Evolutionary conservation across 64 coral and sea anemone species (phyloP), one percentile per base, ranked within the genome.

Genomic region (Anthopleura sola): DNA sequence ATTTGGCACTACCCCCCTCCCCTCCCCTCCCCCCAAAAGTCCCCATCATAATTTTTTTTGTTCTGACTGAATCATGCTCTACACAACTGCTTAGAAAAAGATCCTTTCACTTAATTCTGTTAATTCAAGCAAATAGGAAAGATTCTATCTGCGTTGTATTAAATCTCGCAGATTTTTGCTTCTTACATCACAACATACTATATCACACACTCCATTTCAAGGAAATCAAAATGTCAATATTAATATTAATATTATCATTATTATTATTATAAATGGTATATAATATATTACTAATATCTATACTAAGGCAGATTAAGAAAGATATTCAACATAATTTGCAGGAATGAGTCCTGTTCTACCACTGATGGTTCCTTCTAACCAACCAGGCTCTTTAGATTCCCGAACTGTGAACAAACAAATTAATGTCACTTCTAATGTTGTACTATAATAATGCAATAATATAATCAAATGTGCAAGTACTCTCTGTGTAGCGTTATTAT

Each of bases 381-480:
- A 99, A 9, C 97, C 97, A n/a, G 97, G 97, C 53, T 99, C 97
- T 85, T 94, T 99, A 0, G 97, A 99, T 13, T 91, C 93, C 28
- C 97, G 97, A 87, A 99, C 97, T 99, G 80, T 69, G 31, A 78
- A 66, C 31, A 84, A 89, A 60, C 64, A 60, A 87, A 75, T 75
- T 3, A 13, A 79, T 60, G 60, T 20, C 24, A 66, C 60, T 26
- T 28, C 0, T 66, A n/a, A n/a, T n/a, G n/a, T n/a, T n/a, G n/a
- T n/a, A n/a, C n/a, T n/a, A n/a, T n/a, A n/a, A n/a, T n/a, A n/a
- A n/a, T n/a, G n/a, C n/a, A n/a, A n/a, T n/a, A n/a, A n/a, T n/a
- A n/a, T n/a, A n/a, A n/a, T n/a, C n/a, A n/a, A n/a, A n/a, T 44
- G 40, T 44, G 0, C 40, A 3, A 44, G 4, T 44, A 44, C 40